Conservation (phyloP, 2,888 invertebrate genomes). For the Gerosis bhagava region DNA sequence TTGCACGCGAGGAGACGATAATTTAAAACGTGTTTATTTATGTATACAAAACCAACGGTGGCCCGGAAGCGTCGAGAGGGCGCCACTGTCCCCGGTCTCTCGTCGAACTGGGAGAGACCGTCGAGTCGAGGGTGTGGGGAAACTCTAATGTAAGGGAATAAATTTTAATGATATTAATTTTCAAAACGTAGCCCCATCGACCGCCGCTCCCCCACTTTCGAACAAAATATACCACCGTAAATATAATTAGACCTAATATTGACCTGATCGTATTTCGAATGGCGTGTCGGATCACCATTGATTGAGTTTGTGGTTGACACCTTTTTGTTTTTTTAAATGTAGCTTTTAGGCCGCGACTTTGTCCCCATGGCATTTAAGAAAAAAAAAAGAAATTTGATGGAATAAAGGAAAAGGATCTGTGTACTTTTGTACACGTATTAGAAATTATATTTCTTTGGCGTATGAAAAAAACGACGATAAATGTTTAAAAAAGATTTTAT, state of each 20-base stretch:
- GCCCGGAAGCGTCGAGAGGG: conserved; percentile 41
- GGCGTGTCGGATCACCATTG: conserved; percentile 15
- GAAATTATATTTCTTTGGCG: too few relatives aligned
- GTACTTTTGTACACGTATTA: too few relatives aligned
- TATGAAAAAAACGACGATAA: too few relatives aligned
- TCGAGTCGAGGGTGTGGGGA: conserved; percentile 26
- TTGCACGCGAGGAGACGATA: conserved; percentile 53
- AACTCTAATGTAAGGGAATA: conserved; percentile 44
- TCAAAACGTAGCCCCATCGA: conserved; percentile 38
- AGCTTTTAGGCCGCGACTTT: too few relatives aligned
- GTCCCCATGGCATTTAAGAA: too few relatives aligned
- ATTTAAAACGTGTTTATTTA: conserved; percentile 61
- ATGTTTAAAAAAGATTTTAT: too few relatives aligned
- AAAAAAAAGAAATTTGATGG: too few relatives aligned
- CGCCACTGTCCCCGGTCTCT: conserved; percentile 32
- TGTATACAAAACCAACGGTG: conserved; percentile 42
- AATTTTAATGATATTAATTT: conserved; percentile 54
- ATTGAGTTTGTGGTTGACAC: conserved; percentile 5
- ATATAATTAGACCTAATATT: conserved; percentile 32
- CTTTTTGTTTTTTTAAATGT: too few relatives aligned
- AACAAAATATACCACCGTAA: conserved; percentile 25
- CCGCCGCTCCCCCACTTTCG: conserved; percentile 25
- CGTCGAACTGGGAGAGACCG: too few relatives aligned
- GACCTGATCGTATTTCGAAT: conserved; percentile 12
- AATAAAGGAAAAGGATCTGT: too few relatives aligned